Evolutionary conservation across 2,797 vertebrate genomes (phyloP), one percentile per base, ranked within the genome.

Genomic region (Cuniculus paca): DNA sequence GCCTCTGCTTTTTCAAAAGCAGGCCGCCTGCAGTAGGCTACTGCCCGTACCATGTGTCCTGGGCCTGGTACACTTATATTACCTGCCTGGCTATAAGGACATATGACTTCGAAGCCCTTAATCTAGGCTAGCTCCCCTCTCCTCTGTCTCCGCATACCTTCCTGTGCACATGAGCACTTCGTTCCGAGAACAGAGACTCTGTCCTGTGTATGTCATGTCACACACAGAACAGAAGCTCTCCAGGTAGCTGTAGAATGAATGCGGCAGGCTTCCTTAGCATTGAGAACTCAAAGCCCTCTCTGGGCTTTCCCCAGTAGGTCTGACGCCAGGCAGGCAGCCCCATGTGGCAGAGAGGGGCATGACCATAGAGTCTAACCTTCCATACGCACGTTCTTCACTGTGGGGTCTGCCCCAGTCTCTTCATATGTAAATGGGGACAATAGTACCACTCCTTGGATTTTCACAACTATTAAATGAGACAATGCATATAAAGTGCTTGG

Each of bases 141-240:
- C 16, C 26, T 39, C n/a, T 17, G 0, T 68, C 56, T 28, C 68
- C 20, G 0, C 2, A 11, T 34, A 24, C 22, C 36, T 88, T 74
- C 45, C 60, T 28, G 0, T 0, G 19, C 13, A 42, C 28, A n/a
- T 0, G 2, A 48, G 26, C 12, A 31, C 42, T 36, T 34, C 12
- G 10, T 17, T 13, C 14, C 12, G 42, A 81, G 34, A 65, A 86
- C 16, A 20, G 58, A 17, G 63, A 78, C 14, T 2, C 26, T 5
- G 1, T n/a, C 24, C 9, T 5, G 0, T 6, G 22, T 11, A 4
- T 9, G 7, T 3, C 8, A 0, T 5, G 5, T 61, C 10, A 8
- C 16, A 34, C 36, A 22, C 65, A 9, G 16, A 54, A 22, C 34
- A 28, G 31, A 42, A 0, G 16, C 39, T 34, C 19, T 5, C 45